Percentiles rank a stretch among this genome's conserved stretches.
These are phyloP conservation scores for Limanda limanda DNA, from an alignment of 2,113 vertebrate species.

Conservation along the genomic window DNA sequence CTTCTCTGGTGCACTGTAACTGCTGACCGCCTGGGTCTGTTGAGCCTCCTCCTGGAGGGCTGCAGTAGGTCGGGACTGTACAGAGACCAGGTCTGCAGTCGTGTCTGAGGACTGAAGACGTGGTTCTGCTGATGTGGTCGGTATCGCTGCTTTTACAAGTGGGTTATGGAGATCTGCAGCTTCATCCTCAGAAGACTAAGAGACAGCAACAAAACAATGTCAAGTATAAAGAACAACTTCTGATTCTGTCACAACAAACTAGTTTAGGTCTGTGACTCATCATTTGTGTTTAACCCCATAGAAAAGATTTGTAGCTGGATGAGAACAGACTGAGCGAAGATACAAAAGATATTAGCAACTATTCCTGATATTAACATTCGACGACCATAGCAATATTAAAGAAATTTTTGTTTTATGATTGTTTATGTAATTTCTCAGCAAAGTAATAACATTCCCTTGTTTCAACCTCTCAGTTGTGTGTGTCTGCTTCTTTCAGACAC, in stretches of 20 bases:
- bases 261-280: neutral
- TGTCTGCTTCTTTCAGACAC: neutral
- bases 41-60: neutral
- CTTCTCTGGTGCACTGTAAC: neutral
- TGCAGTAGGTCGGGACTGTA: constrained; percentile 1
- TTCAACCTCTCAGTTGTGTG: neutral
- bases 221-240: neutral
- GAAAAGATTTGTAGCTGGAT: neutral
- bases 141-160: neutral
- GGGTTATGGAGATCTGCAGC: constrained; percentile 16
- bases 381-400: neutral
- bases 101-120: neutral
- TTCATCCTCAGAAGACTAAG: constrained; percentile 41
- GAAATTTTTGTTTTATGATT: neutral
- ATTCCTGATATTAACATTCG: neutral
- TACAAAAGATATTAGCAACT: neutral
- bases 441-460: neutral
- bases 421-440: neutral
- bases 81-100: neutral
- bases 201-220: constrained; percentile 6
- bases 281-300: too few relatives aligned
- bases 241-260: neutral
- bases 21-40: neutral
- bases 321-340: neutral
- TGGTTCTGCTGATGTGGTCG: neutral